Evolutionary conservation across 2,113 vertebrate species (phyloP), one percentile per base, ranked within the genome.

Genomic region (Crotophaga sulcirostris): DNA sequence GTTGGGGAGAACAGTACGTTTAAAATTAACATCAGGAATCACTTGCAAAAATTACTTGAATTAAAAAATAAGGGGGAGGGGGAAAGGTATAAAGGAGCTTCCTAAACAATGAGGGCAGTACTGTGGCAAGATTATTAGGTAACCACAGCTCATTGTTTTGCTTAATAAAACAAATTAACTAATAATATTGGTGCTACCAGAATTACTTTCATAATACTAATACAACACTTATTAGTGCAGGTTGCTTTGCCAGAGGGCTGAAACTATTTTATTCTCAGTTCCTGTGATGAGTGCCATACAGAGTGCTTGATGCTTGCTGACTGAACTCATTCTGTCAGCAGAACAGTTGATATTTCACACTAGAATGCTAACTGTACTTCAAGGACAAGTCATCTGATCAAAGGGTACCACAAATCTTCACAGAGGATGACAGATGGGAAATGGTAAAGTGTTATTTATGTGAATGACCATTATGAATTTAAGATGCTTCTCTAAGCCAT

Each of bases 331-430:
- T 97, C 93, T 96, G 94, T 96, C 96, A 96, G 75, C 72, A 91
- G 28, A 77, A 90, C 44, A 55, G 91, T 64, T 96, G 94, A 95
- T 87, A 75, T 94, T 96, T 94, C 93, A 93, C 90, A 38, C 87
- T 79, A 95, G 80, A 96, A 85, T 86, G 90, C 89, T 96, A 81
- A 95, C 93, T 91, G 74, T 75, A 92, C 95, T 98, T 97, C 96
- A 98, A 97, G 96, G 97, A 97, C 96, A 96, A 96, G 81, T 44
- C 79, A 69, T 84, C 79, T 96, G 90, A 97, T 92, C 93, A 96
- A 97, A 98, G 94, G 89, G 63, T 89, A 96, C 47, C 94, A 94
- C 94, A 97, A 97, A 97, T 97, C 93, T 97, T 96, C 77, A 45
- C 33, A 84, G 47, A 51, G 68, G 74, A 90, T 97, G 97, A 94